Conservation (phyloP, 2,888 invertebrate genomes). For the Microctonus brassicae region DNA sequence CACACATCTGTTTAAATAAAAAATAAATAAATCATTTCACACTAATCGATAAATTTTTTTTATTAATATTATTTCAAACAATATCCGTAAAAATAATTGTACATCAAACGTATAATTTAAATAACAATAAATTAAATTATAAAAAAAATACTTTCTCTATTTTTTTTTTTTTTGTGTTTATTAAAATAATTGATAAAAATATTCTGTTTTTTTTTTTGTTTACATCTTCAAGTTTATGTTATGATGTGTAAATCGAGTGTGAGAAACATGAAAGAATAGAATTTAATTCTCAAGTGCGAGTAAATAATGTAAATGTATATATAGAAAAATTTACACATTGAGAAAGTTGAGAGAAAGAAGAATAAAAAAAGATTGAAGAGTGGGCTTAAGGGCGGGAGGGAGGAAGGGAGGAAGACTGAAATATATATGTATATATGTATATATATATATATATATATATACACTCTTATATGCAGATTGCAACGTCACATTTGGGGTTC, state of each 20-base stretch:
- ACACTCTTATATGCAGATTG: not conserved
- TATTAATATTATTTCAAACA: too few relatives aligned
- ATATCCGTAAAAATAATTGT: too few relatives aligned
- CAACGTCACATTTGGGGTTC: conserved; percentile 1
- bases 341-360: too few relatives aligned
- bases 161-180: too few relatives aligned
- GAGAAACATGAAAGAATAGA: not conserved
- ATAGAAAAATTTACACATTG: not conserved
- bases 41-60: too few relatives aligned
- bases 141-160: too few relatives aligned
- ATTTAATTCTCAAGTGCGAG: not conserved
- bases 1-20: too few relatives aligned
- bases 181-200: too few relatives aligned
- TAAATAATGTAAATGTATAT: not conserved
- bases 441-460: not conserved
- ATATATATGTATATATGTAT: not conserved
- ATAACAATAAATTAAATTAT: not conserved
- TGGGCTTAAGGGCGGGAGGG: too few relatives aligned
- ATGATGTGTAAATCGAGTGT: not conserved
- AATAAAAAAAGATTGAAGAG: too few relatives aligned
- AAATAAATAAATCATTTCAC: too few relatives aligned
- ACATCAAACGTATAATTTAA: too few relatives aligned
- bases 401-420: not conserved
- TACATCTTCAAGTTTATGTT: not conserved
- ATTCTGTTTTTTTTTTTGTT: not conserved